These are phyloP conservation scores for Distichodus sexfasciatus DNA, from an alignment of 2,797 vertebrate genomes.

Conservation along the genomic window DNA sequence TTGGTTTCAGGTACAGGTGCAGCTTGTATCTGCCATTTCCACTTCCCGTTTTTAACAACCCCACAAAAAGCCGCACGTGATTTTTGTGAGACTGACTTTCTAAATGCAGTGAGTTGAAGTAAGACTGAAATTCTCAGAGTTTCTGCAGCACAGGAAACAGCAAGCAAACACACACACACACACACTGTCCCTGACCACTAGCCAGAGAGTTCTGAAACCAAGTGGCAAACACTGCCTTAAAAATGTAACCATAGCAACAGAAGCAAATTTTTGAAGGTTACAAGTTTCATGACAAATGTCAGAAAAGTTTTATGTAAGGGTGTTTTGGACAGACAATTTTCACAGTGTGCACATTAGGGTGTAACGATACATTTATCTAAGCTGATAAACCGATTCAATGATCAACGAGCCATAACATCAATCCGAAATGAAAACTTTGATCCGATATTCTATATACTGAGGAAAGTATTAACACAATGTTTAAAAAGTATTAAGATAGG, in stretches of 20 bases:
- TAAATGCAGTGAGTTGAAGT: constrained; percentile 61
- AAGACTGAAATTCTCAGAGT: neutral
- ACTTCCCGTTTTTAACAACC: neutral
- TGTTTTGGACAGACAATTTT: too few species aligned
- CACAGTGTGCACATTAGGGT: too few species aligned
- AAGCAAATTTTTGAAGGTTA: too few species aligned
- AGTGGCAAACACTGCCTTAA: neutral
- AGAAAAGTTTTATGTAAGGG: too few species aligned
- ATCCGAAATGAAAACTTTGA: too few species aligned
- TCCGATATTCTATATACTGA: too few species aligned
- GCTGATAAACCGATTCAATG: too few species aligned
- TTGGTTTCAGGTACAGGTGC: constrained; percentile 9
- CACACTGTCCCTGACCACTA: neutral
- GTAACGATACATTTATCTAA: too few species aligned
- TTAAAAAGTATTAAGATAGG: too few species aligned
- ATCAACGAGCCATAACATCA: too few species aligned
- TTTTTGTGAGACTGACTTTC: constrained; percentile 56
- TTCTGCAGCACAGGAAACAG: neutral
- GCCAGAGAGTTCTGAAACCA: neutral
- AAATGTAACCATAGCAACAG: neutral
- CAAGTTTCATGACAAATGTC: too few species aligned
- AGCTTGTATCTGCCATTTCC: neutral
- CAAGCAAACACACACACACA: neutral
- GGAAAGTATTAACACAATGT: too few species aligned
- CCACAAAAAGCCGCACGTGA: constrained; percentile 9